Evolutionary conservation across 1,140 invertebrate species (phyloP), one percentile per base, ranked within the genome.

Genomic region (Teleopsis dalmanni): DNA sequence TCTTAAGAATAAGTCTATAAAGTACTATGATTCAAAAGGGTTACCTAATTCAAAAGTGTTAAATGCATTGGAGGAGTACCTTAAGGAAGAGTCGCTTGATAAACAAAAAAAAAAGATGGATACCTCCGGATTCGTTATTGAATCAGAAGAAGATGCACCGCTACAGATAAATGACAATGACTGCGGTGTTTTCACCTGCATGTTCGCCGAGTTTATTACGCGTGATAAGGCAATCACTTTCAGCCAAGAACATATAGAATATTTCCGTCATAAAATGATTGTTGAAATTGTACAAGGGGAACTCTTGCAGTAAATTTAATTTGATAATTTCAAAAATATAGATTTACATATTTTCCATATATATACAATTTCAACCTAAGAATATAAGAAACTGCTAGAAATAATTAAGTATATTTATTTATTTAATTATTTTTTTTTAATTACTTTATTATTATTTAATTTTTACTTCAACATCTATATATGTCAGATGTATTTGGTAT

Each of bases 121-220:
- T 59, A 81, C 81, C 1, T 75, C 60, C 19, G 79, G 78, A 7
- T 97, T 91, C 83, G 76, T 65, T 23, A 72, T 81, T 8, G 77
- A 83, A 54, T 81, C 76, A 59, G 75, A 84, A 1, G 43, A 51
- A 75, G 82, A 92, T 63, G 92, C 96, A 57, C 96, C 96, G 0
- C 85, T 89, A 56, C 95, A 99, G 73, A 87, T 88, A 81, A 99
- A 99, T 73, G 91, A 91, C 16, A 91, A 87, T 65, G 95, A 99
- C 72, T 99, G 95, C 73, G 95, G 95, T 3, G 90, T 99, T 73
- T 99, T 98, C 72, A 81, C 91, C 1, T 96, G 93, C 72, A 95
- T 91, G 69, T 96, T 90, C 75, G 93, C 93, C 0, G 95, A 99
- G 71, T 95, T 88, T 71, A 74, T 89, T n/a, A 79, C 82, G 0